Percentiles rank a stretch among this genome's conserved stretches.
phyloP scores from a whole-genome alignment of 1,140 invertebrate genomes.

The Papilio polytes region DNA sequence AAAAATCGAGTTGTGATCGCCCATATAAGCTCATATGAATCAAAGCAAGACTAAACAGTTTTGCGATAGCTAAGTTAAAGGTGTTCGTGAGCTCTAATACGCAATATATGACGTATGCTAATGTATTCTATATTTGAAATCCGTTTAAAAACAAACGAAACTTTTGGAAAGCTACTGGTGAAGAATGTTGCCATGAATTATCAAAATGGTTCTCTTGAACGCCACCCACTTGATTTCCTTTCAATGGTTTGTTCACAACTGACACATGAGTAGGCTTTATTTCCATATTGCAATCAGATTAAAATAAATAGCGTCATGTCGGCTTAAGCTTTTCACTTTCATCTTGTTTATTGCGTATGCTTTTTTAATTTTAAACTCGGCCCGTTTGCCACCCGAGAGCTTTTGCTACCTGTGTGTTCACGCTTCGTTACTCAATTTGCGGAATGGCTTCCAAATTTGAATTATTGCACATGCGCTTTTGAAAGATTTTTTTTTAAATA shows the following conservation, averaged over 20 bases:
- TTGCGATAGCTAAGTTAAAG: too few species aligned
- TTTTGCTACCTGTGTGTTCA: constrained; percentile 55
- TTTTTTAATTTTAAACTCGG: constrained; percentile 36
- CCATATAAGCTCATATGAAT: too few species aligned
- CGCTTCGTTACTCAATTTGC: constrained; percentile 75
- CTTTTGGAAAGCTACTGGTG: too few species aligned
- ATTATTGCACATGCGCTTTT: constrained; percentile 60
- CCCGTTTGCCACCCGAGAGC: constrained; percentile 52
- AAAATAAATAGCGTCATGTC: constrained; percentile 33
- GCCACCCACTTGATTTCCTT: constrained; percentile 15
- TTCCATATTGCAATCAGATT: constrained; percentile 24
- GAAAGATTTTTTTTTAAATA: constrained; percentile 44
- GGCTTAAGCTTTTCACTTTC: constrained; percentile 38
- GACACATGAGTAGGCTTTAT: constrained; percentile 12
- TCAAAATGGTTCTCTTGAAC: neutral
- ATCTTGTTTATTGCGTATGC: constrained; percentile 38
- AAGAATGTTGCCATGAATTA: neutral
- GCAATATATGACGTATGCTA: too few species aligned
- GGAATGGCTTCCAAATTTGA: constrained; percentile 68
- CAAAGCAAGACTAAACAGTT: too few species aligned
- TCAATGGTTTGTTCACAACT: constrained; percentile 4
- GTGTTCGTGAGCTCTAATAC: too few species aligned
- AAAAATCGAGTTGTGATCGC: too few species aligned
- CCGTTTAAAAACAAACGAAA: too few species aligned
- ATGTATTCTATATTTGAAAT: too few species aligned